Conservation (phyloP, 2,797 vertebrate species). For the Sciurus carolinensis region DNA sequence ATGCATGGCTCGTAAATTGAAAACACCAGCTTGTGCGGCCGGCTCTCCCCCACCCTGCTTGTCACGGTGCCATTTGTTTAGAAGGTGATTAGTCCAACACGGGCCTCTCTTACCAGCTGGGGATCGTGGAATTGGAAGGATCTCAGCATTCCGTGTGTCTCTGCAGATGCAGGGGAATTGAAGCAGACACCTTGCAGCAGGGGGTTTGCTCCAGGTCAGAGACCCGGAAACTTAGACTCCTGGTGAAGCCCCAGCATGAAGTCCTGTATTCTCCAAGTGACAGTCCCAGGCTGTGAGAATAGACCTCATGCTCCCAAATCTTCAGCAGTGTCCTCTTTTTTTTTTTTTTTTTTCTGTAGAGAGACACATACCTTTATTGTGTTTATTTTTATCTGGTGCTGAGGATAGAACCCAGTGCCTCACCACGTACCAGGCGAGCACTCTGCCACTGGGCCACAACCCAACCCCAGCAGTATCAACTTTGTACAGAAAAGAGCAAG, state of each 20-base stretch:
- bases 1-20: constrained; percentile 94
- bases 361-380: too few relatives aligned
- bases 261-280: not conserved
- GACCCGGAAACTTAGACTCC: not conserved
- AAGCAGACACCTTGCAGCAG: constrained; percentile 52
- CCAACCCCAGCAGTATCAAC: not conserved
- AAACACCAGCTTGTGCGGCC: constrained; percentile 91
- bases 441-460: too few relatives aligned
- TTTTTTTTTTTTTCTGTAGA: too few relatives aligned
- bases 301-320: not conserved
- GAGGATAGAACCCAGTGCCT: too few relatives aligned
- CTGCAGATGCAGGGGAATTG: constrained; percentile 71
- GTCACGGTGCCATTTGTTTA: constrained; percentile 91
- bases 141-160: constrained; percentile 82
- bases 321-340: not conserved
- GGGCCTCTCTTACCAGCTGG: constrained; percentile 88
- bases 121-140: constrained; percentile 84
- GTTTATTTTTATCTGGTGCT: too few relatives aligned
- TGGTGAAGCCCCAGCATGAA: not conserved
- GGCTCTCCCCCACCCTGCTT: constrained; percentile 84
- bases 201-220: constrained; percentile 22
- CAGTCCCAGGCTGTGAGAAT: not conserved
- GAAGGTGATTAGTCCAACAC: constrained; percentile 88
- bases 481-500: not conserved
- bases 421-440: too few relatives aligned